phyloP scores from a whole-genome alignment of 1,140 invertebrate genomes.

The Aphidius ervi region DNA sequence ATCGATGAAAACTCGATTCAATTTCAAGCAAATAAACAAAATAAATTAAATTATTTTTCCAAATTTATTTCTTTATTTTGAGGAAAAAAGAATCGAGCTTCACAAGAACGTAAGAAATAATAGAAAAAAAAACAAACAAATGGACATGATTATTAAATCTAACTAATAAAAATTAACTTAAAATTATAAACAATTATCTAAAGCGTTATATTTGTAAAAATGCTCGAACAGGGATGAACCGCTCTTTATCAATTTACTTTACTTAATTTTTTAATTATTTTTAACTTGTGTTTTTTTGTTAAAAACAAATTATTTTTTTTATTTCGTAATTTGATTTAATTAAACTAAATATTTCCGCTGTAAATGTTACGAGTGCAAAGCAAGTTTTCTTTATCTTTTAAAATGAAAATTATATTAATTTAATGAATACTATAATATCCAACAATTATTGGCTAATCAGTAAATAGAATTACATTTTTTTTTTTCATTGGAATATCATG shows the following conservation, averaged over 20 bases:
- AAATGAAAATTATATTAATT: background rate
- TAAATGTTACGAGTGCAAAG: slow-evolving; percentile 8
- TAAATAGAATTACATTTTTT: too few relatives aligned
- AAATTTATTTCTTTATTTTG: background rate
- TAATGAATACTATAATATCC: background rate
- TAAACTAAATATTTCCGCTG: slow-evolving; percentile 12
- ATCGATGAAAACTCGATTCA: too few relatives aligned
- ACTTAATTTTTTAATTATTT: background rate
- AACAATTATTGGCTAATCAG: background rate
- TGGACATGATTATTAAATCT: background rate
- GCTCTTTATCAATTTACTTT: slow-evolving; percentile 13
- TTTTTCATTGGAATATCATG: background rate
- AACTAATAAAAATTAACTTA: slow-evolving; percentile 7
- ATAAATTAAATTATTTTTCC: too few relatives aligned
- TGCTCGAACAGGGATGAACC: slow-evolving; percentile 23
- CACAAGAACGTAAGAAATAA: background rate
- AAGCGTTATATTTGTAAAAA: slow-evolving; percentile 19
- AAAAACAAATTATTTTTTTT: background rate
- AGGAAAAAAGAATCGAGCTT: background rate
- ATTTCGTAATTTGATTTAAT: slow-evolving; percentile 6
- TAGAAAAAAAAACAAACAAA: too few relatives aligned
- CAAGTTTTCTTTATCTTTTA: slow-evolving; percentile 1
- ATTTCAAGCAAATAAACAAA: too few relatives aligned
- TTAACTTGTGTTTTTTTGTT: background rate
- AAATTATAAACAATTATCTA: slow-evolving; percentile 9